Base-by-base conservation (phyloP, 2,113 vertebrate species). In the Paradisaea rubra region DNA sequence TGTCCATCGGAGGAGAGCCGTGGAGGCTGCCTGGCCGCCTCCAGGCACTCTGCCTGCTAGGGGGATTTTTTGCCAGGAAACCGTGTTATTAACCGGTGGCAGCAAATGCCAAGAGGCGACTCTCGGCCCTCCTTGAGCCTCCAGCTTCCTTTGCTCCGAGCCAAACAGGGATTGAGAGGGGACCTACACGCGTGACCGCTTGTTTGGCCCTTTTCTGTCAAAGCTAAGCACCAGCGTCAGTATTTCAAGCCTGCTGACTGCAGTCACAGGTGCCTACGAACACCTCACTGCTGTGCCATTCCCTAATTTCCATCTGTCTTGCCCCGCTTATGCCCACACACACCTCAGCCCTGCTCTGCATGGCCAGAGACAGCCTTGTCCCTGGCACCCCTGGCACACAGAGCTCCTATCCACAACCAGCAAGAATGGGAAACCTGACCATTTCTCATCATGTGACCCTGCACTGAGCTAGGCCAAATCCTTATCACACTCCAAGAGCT, bases 181-280 rank as follows among this genome's bases (percentile, higher is more conserved):
- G n/a, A 81, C 23, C 44, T 35, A 53, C n/a, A 37, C 0, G 1
- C 63, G 14, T 39, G 37, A 35, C 59, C 1, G 0, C 37, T 56
- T 52, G 8, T 37, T 41, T 84, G 39, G 18, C 12, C 6, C 45
- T 42, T 56, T 79, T 68, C 60, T 61, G 41, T n/a, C 45, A 50
- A 5, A 28, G 70, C 54, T 31, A 23, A 66, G 73, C 28, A 37
- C 0, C 0, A 83, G 28, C 5, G 1, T 56, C 45, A 47, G 30
- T n/a, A 50, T 79, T 94, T 78, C 42, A 53, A 59, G 31, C 24
- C 31, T 37, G 41, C 8, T 49, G 45, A 44, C 45, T 61, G 47
- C 56, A 66, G 47, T 37, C 8, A 4, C 17, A 27, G 49, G 54
- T 8, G 3, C 35, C 35, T 7, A 3, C 15, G 22, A 60, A 37